Conservation (phyloP, 2,888 invertebrate genomes). For the Hypolimnas misippus region DNA sequence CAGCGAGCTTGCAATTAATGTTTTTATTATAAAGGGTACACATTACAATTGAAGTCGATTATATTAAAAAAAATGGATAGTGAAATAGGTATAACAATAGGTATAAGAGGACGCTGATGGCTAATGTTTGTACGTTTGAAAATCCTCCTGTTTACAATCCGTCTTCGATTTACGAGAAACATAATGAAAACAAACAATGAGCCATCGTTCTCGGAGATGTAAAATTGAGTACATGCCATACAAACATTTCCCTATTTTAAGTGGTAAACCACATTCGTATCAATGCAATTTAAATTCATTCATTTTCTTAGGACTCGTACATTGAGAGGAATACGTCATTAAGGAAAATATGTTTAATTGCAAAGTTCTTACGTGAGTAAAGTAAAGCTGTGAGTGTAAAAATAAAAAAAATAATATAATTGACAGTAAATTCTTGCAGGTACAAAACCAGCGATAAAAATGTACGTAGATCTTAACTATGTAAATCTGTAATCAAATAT, state of each 20-base stretch:
- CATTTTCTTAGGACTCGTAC: neutral
- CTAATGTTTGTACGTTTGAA: neutral
- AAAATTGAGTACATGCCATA: neutral
- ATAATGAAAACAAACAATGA: conserved; percentile 21
- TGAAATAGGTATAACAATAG: too few relatives aligned
- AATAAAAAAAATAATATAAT: too few relatives aligned
- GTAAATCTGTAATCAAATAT: too few relatives aligned
- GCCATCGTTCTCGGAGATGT: conserved; percentile 20
- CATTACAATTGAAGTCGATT: too few relatives aligned
- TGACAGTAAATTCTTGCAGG: too few relatives aligned
- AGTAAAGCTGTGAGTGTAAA: too few relatives aligned
- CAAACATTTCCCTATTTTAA: conserved; percentile 2
- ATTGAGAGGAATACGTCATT: neutral
- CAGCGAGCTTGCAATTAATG: too few relatives aligned
- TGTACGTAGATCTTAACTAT: too few relatives aligned
- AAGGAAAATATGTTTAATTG: neutral
- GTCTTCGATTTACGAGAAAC: conserved; percentile 27
- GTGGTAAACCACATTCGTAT: conserved; percentile 15
- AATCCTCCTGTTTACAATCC: conserved; percentile 17
- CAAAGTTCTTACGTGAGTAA: neutral
- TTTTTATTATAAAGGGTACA: too few relatives aligned
- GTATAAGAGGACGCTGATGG: neutral
- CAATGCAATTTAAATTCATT: conserved; percentile 10
- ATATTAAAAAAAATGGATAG: too few relatives aligned
- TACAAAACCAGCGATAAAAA: too few relatives aligned